These are phyloP conservation scores for Eulemur mongoz DNA, from an alignment of 2,797 vertebrate species.

Conservation along the genomic window DNA sequence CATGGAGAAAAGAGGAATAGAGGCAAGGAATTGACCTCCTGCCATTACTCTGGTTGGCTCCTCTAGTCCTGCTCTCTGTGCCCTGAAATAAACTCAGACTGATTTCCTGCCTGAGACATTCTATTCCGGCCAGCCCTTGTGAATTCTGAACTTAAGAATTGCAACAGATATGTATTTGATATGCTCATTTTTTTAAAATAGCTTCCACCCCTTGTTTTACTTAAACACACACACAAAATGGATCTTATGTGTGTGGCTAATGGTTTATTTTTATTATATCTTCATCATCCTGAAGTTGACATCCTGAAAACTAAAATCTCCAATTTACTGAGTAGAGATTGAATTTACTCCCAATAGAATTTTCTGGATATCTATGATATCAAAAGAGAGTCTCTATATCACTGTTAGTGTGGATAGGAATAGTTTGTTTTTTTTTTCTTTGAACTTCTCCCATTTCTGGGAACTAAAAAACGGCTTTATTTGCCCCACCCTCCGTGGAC, in stretches of 20 bases:
- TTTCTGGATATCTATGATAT: neutral
- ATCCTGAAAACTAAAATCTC: constrained; percentile 33
- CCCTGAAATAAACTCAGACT: neutral
- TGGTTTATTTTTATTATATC: neutral
- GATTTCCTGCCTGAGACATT: neutral
- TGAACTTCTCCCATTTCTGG: neutral
- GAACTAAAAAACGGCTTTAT: constrained; percentile 40
- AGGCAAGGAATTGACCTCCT: neutral
- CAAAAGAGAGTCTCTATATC: constrained; percentile 29
- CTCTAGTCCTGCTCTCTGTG: neutral
- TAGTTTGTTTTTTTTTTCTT: neutral
- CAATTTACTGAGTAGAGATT: constrained; percentile 16
- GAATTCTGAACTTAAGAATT: constrained; percentile 32
- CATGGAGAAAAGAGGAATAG: neutral
- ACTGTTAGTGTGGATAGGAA: neutral
- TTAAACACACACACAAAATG: constrained; percentile 34
- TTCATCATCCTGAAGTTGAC: constrained; percentile 2
- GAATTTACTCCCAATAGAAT: constrained; percentile 22
- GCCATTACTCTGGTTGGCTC: neutral
- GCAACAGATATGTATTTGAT: neutral
- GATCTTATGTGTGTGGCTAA: neutral
- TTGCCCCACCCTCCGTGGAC: neutral
- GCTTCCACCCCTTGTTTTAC: neutral
- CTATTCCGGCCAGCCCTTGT: neutral
- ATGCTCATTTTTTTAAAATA: neutral